Percentiles rank a stretch among this genome's conserved stretches.
These are phyloP conservation scores for Aphelocoma californica DNA, from an alignment of 2,797 vertebrate genomes.

Conservation along the genomic window DNA sequence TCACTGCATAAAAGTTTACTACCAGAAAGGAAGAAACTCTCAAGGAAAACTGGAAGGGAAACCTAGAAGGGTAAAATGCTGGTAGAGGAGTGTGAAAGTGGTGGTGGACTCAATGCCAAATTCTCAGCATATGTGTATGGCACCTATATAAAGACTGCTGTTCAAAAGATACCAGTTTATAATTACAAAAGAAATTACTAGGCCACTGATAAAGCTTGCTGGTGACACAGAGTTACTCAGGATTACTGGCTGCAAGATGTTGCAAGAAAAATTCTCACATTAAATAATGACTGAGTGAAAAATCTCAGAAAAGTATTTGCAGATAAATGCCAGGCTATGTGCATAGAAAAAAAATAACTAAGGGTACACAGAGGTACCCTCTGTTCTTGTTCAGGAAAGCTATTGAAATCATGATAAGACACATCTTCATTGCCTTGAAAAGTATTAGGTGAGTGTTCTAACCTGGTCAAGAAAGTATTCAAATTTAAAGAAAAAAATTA, in stretches of 20 bases:
- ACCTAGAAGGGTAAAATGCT: neutral
- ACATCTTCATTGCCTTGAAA: neutral
- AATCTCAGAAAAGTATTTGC: neutral
- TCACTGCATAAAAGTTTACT: neutral
- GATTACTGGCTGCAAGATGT: neutral
- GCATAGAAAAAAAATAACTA: neutral
- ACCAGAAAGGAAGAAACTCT: neutral
- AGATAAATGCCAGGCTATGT: neutral
- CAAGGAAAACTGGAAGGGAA: neutral
- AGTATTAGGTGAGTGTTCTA: neutral
- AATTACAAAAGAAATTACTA: neutral
- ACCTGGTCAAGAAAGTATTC: neutral
- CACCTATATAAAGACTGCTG: neutral
- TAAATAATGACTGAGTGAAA: neutral
- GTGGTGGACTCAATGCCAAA: neutral
- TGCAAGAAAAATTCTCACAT: neutral
- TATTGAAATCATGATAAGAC: neutral
- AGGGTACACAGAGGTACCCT: neutral
- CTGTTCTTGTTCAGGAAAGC: neutral
- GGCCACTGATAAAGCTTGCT: neutral
- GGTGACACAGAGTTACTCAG: neutral
- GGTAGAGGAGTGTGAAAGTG: neutral
- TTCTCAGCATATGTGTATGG: neutral
- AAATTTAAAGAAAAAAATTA: neutral
- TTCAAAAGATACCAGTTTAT: neutral